These are phyloP conservation scores for Anguilla marmorata DNA, from an alignment of 2,797 vertebrate species.

Conservation along the genomic window DNA sequence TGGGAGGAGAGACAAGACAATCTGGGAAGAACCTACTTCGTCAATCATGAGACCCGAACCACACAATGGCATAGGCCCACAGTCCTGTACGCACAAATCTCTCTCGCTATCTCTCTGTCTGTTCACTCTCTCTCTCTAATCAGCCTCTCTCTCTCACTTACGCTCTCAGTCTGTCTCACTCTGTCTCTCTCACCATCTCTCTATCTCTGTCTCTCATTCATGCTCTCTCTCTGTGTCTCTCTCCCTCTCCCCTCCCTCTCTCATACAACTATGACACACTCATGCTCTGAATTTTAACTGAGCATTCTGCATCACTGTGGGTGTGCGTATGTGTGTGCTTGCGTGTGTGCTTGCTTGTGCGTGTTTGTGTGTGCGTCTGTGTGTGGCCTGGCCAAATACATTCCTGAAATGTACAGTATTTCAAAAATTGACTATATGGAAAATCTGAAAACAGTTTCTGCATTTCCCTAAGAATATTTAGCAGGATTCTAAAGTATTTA, in stretches of 20 bases:
- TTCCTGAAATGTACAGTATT: neutral
- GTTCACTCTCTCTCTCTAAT: neutral
- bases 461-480: too few relatives aligned
- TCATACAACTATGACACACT: neutral
- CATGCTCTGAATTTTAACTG: neutral
- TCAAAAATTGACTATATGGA: too few relatives aligned
- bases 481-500: too few relatives aligned
- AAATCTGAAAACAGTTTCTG: too few relatives aligned
- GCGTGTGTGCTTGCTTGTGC: neutral
- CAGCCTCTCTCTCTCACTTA: neutral
- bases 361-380: constrained; percentile 21
- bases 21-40: constrained; percentile 91
- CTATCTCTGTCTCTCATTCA: neutral
- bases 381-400: constrained; percentile 14
- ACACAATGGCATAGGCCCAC: constrained; percentile 92
- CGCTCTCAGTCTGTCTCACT: neutral
- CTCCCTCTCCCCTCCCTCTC: neutral
- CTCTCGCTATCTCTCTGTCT: neutral
- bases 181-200: neutral
- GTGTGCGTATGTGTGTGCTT: neutral
- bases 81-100: constrained; percentile 78
- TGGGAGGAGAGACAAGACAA: constrained; percentile 98
- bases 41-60: constrained; percentile 89
- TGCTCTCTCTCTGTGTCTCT: neutral
- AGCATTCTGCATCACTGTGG: neutral